These are phyloP conservation scores for Acomys russatus DNA, from an alignment of 2,797 vertebrate genomes.

Conservation along the genomic window DNA sequence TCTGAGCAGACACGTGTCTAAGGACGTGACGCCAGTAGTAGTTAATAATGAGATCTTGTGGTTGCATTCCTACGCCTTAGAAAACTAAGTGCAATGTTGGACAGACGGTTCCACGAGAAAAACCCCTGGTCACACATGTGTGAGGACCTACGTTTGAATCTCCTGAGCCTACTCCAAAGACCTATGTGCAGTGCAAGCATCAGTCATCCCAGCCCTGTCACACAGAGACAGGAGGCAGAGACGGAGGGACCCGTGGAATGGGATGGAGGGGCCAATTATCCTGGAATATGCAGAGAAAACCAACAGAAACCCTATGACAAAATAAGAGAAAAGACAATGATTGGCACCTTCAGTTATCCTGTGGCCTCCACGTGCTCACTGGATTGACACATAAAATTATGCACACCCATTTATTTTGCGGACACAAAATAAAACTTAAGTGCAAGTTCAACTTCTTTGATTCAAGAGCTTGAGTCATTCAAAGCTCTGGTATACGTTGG, in stretches of 20 bases:
- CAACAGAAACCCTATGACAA: not conserved
- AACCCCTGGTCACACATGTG: not conserved
- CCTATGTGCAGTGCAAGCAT: not conserved
- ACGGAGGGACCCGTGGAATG: too few species aligned
- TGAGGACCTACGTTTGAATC: not conserved
- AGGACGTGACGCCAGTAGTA: not conserved
- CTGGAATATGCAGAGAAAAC: not conserved
- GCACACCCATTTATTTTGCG: not conserved
- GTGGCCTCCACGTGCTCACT: not conserved
- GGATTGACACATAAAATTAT: not conserved
- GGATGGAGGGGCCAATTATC: not conserved
- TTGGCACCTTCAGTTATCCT: not conserved
- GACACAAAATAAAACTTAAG: not conserved
- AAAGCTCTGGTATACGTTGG: conserved; percentile 62
- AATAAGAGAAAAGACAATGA: not conserved
- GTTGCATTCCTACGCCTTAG: conserved; percentile 5
- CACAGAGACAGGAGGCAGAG: not conserved
- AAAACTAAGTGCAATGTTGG: not conserved
- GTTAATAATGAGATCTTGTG: conserved; percentile 44
- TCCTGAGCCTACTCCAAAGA: not conserved
- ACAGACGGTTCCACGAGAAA: not conserved
- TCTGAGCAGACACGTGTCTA: not conserved
- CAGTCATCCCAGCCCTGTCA: not conserved
- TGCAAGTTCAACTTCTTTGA: conserved; percentile 65
- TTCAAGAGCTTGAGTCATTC: conserved; percentile 63